Evolutionary conservation across 2,888 invertebrate species (phyloP), one percentile per base, ranked within the genome.

Genomic region (Blastobasis adustella): DNA sequence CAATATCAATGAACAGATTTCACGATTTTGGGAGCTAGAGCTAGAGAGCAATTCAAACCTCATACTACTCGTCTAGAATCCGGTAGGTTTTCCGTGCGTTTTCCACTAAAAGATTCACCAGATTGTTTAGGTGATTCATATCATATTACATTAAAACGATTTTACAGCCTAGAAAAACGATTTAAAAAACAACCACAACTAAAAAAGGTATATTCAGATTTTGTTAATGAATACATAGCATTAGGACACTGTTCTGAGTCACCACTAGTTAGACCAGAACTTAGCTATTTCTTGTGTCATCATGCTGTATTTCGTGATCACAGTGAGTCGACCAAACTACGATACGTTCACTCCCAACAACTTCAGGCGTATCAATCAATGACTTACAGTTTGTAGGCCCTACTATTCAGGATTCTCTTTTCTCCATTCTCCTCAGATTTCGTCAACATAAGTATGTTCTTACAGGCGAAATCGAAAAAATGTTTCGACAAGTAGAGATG

Each of bases 251-350:
- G 49, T 0, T 49, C 54, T 6, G 36, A 45, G 10, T 45, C 47
- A 41, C 7, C 37, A 4, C 10, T 42, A 8, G 5, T 0, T 23
- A 23, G 23, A 36, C 51, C 46, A 10, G 37, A 10, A 40, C 49
- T 45, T 10, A 50, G 40, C 1, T 54, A 58, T 49, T 62, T 44
- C 47, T 44, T 63, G 40, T 54, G 54, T 7, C 62, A 61, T 51
- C 62, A 61, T 41, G 53, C 60, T 1, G 63, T 60, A 0, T 23
- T 60, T 0, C 55, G 54, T 8, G 42, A 52, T 10, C 44, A 55
- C 1, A 63, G 63, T 36, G 59, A 63, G 38, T 59, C 60, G 0
- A 63, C 63, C 4, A 62, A 61, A 38, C 40, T 65, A 0, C 51
- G 66, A 0, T 65, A 62, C 51, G 58, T 4, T 61, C 59, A 0